Base-by-base conservation (phyloP, 2,797 vertebrate genomes). In the Gambusia yucatana region DNA sequence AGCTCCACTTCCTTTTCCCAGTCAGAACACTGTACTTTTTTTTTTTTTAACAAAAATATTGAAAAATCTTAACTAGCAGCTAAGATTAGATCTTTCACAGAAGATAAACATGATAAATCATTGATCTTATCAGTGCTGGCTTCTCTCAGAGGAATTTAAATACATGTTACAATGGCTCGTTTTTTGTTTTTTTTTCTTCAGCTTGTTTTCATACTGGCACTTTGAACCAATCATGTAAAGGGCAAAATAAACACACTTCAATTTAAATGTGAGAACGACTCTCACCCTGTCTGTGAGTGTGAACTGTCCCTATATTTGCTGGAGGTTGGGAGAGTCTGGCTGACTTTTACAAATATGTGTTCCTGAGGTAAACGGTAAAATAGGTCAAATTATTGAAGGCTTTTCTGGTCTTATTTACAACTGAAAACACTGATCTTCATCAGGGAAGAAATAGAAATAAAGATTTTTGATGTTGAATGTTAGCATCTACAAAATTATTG, bases 231-330 rank as follows among this genome's bases (percentile, higher is more conserved):
- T 41, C 63, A 67, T 41, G 6, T 22, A 65, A 65, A 65, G 36
- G 63, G 63, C 63, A 67, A 39, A 41, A 67, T 67, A 41, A 41
- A 39, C 36, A 67, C 9, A 41, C 63, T 41, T 41, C 17, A 67
- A 41, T 41, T 67, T 39, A 41, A 67, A 41, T 39, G 36, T 67
- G 63, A 67, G 63, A 41, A 67, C 22, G 63, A 22, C 36, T 67
- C 63, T 67, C 63, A 41, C 33, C 63, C 63, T 67, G 36, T 67
- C 36, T 67, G 36, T 67, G 30, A 61, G 63, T 41, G 63, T 67
- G 63, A 67, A 67, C 63, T 41, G 63, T 67, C 22, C 17, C 17
- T 41, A 22, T 11, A 25, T 41, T 39, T 67, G 36, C 33, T 65
- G 61, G 17, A 36, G 61, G 17, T 25, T 25, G 7, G 50, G 22